These are phyloP conservation scores for Ploceus nigricollis DNA, from an alignment of 2,113 vertebrate genomes.

Conservation along the genomic window DNA sequence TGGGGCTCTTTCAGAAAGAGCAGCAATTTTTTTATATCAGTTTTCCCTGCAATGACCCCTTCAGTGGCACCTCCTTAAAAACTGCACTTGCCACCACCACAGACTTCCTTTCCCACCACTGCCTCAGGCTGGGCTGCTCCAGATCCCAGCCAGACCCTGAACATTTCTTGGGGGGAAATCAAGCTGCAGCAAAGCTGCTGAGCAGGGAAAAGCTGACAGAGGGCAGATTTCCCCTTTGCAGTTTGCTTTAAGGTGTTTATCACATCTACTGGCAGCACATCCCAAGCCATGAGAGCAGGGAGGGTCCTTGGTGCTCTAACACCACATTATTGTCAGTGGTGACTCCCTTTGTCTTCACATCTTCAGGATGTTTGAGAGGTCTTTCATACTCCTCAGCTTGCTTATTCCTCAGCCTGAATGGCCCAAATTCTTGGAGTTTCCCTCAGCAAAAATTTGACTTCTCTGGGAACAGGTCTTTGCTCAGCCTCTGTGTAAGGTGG, in stretches of 20 bases:
- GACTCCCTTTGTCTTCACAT: not conserved
- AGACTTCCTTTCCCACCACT: not conserved
- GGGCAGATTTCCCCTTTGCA: not conserved
- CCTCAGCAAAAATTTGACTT: not conserved
- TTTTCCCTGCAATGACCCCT: not conserved
- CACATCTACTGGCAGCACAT: not conserved
- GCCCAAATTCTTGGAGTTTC: not conserved
- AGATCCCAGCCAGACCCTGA: not conserved
- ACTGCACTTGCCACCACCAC: not conserved
- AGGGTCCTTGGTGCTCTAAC: not conserved
- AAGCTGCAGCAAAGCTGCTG: not conserved
- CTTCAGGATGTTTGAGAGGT: fast-evolving
- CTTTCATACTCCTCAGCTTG: not conserved
- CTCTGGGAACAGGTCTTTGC: not conserved
- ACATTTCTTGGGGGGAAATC: not conserved
- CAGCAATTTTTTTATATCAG: not conserved
- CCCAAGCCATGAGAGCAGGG: not conserved
- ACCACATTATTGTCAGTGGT: fast-evolving
- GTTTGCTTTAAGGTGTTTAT: not conserved
- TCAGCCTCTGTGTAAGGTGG: not conserved
- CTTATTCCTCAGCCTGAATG: not conserved
- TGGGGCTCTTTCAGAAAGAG: not conserved
- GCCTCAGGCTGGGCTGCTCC: not conserved
- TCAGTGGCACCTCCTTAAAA: not conserved
- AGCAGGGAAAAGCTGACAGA: not conserved